phyloP scores from a whole-genome alignment of 2,797 vertebrate genomes.

The Rhynchotus rufescens region DNA sequence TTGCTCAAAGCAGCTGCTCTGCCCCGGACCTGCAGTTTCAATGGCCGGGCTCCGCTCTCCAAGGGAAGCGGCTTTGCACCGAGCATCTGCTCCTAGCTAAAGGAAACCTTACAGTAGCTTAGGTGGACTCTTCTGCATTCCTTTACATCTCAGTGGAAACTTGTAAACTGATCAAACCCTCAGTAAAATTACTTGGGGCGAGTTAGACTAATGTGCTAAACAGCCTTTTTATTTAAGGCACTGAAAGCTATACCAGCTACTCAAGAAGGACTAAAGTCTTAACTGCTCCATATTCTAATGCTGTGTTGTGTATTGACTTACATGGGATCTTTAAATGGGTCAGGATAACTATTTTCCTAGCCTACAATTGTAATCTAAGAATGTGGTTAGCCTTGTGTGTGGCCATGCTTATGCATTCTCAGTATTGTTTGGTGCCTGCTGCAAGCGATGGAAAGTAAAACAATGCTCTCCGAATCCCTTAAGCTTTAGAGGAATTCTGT shows the following conservation, averaged over 20 bases:
- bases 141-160: conserved; percentile 46
- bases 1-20: background rate
- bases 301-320: conserved; percentile 54
- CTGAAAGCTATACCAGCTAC: conserved; percentile 15
- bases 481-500: conserved; percentile 21
- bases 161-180: conserved; percentile 59
- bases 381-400: conserved; percentile 46
- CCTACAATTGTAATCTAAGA: conserved; percentile 56
- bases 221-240: conserved; percentile 43
- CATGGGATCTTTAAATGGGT: conserved; percentile 29
- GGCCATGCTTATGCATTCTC: conserved; percentile 21
- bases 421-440: conserved; percentile 35
- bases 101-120: conserved; percentile 38
- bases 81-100: background rate
- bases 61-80: background rate
- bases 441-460: background rate
- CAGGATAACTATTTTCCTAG: conserved; percentile 36
- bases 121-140: conserved; percentile 38
- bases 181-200: conserved; percentile 21
- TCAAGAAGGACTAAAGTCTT: conserved; percentile 25
- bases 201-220: conserved; percentile 50
- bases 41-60: background rate
- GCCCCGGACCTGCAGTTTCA: background rate
- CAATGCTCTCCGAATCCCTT: conserved; percentile 5
- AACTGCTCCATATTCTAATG: conserved; percentile 31